Evolutionary conservation across 2,113 vertebrate genomes (phyloP), one percentile per base, ranked within the genome.

Genomic region (Macaca nemestrina): DNA sequence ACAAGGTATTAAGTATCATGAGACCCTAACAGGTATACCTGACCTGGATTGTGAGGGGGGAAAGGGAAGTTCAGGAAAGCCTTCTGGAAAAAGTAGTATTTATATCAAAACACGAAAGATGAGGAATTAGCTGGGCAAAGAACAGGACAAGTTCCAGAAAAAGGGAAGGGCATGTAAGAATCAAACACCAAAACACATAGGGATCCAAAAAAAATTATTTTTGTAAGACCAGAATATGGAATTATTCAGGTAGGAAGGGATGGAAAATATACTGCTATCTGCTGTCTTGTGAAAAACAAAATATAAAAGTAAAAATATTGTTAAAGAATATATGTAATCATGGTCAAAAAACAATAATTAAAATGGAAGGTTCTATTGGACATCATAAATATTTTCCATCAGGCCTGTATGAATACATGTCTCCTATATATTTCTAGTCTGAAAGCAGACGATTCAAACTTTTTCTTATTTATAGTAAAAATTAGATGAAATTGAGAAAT

Each of bases 341-440:
- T n/a, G 82, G 73, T 59, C 55, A 78, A 82, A 84, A 70, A 84
- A 94, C 18, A 61, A 88, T 52, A 61, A 92, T 90, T 88, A 93
- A 90, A 90, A 83, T 57, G 45, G 25, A 92, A 92, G 68, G 5
- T 73, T 52, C 55, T 82, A 35, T 43, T 55, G 83, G 16, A 88
- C 30, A 72, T 82, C 59, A 61, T 50, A 90, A 87, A 45, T 48
- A n/a, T 82, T 79, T 78, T 85, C 70, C 45, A 81, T 85, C 59
- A 78, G 30, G 17, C 61, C 14, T 86, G 38, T 35, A 50, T 35
- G 6, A 52, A 22, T 95, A 43, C 35, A 55, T 27, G 13, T 38
- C 40, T 43, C n/a, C 20, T 75, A 45, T 14, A 79, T 78, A 73
- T 48, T 75, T 45, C 64, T 90, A 93, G 92, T 61, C 43, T 70